Conservation (phyloP, 2,888 invertebrate species). For the Calliphora vomitoria region DNA sequence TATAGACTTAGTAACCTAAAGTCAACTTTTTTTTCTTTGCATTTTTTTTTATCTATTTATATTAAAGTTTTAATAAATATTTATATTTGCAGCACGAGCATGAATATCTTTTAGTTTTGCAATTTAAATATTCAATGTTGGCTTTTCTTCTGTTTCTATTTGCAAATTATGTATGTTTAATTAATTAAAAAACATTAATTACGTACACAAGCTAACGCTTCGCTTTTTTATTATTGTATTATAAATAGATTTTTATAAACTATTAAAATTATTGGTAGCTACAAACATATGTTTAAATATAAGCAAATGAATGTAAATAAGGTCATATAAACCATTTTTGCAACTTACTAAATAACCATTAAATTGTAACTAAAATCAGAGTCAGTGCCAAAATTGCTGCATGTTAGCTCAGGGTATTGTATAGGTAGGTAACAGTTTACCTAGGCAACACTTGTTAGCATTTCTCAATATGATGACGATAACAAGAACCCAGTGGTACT, state of each 20-base stretch:
- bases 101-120: background rate
- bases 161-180: background rate
- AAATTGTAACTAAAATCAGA: too few species aligned
- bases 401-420: too few species aligned
- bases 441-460: background rate
- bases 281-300: background rate
- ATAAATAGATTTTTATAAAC: background rate
- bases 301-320: too few species aligned
- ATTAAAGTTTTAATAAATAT: background rate
- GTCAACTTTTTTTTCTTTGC: background rate
- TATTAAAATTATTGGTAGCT: background rate
- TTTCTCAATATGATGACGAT: constrained; percentile 1
- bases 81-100: background rate
- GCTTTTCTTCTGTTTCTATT: background rate
- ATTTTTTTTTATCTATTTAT: background rate
- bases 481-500: constrained; percentile 7
- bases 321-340: too few species aligned
- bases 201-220: background rate
- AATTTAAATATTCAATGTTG: background rate
- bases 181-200: background rate
- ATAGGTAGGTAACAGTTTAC: background rate
- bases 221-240: background rate
- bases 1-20: background rate
- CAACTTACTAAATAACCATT: too few species aligned
- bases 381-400: too few species aligned